Base-by-base conservation (phyloP, 2,888 invertebrate genomes). In the Sympetrum striolatum region DNA sequence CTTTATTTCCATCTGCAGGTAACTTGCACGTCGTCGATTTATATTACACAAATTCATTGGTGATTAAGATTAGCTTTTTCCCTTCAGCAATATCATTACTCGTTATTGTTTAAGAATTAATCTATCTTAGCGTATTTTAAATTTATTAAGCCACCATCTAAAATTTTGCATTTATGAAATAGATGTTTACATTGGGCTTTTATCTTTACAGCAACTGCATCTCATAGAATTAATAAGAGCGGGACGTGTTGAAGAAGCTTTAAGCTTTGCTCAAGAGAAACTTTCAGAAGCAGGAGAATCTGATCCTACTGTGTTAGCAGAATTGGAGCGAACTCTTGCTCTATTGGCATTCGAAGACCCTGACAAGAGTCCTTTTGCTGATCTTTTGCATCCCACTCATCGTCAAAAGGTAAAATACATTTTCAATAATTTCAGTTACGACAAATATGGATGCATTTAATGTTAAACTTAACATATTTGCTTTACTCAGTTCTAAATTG, bases 341-440 rank as follows among this genome's bases (percentile, higher is more conserved):
- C 94, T 99, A 90, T 94, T 99, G 31, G 99, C 99, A 10, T 99
- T 99, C 94, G 99, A 99, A 91, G 98, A 99, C 93, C 99, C 99
- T 0, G 96, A 98, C 92, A 96, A 96, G 91, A 98, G 98, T 92
- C 99, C 99, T 0, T 99, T 99, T 94, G 97, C 98, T 31, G 98
- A 99, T 94, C 95, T 99, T 73, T 94, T 99, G 91, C 97, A 98
- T 92, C 97, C 98, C 22, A 97, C 98, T 18, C 99, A 99, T 93
- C 95, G 99, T 93, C 99, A 99, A 94, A 98, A 98, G 95, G 98
- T 97, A 92, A 91, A 60, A 73, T 10, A 73, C 4, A 25, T 15
- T 73, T 22, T n/a, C 48, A 14, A 8, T 15, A 48, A 48, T 12
- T 48, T 48, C 1, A 48, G 48, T 8, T 14, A 15, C 15, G 1